These are phyloP conservation scores for Sinodicranocentrus sp. DNA, from an alignment of 2,888 invertebrate genomes.

Conservation along the genomic window DNA sequence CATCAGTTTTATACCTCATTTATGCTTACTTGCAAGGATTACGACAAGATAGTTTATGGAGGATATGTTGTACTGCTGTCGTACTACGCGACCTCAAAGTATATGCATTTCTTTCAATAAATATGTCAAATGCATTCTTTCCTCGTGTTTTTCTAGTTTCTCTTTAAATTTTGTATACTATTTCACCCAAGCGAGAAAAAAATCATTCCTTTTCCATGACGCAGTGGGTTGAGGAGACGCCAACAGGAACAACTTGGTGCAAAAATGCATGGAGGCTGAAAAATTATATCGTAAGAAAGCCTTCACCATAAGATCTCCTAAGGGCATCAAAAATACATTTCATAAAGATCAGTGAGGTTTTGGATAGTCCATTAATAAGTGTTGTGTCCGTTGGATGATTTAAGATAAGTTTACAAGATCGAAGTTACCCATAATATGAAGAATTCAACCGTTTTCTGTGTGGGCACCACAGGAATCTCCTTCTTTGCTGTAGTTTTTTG, in stretches of 20 bases:
- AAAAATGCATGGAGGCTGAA: not conserved
- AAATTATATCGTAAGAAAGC: no score
- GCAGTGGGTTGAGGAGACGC: conserved; percentile 47
- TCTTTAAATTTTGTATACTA: not conserved
- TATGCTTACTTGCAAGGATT: not conserved
- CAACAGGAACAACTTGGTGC: conserved; percentile 41
- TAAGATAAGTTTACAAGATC: no score
- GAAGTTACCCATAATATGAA: no score
- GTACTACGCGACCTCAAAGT: not conserved
- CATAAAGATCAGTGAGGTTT: not conserved
- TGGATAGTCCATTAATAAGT: no score
- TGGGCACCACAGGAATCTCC: no score
- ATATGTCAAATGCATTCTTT: conserved; percentile 20
- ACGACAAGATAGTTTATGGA: not conserved
- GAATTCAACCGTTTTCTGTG: no score
- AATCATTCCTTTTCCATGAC: no score
- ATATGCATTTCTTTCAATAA: conserved; percentile 18
- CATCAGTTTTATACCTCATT: conserved; percentile 3
- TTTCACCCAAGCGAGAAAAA: no score
- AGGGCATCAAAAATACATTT: not conserved
- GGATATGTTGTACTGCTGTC: conserved; percentile 8
- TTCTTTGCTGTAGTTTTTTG: no score
- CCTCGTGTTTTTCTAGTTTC: conserved; percentile 13
- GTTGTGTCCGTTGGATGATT: no score
- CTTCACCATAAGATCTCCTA: conserved; percentile 6